These are phyloP conservation scores for Telenomus remus DNA, from an alignment of 1,140 invertebrate genomes.

Conservation along the genomic window DNA sequence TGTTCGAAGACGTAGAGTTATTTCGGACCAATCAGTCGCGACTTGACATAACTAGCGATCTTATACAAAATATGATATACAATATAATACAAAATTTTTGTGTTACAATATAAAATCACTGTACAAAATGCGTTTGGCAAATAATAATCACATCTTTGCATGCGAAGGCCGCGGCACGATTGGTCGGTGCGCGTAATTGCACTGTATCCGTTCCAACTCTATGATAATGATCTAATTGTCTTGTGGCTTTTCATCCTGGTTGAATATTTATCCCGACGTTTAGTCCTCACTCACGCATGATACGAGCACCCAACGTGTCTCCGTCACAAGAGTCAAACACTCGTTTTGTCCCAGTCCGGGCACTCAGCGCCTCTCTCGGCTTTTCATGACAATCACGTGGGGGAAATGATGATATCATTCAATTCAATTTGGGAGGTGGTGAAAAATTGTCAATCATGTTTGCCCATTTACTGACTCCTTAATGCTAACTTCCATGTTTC, in stretches of 20 bases:
- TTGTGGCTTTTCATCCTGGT: slow-evolving; percentile 15
- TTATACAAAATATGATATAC: too few species aligned
- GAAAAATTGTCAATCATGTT: too few species aligned
- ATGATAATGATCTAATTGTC: slow-evolving; percentile 15
- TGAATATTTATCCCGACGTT: slow-evolving; percentile 7
- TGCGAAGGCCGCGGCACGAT: not conserved
- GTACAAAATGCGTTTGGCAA: too few species aligned
- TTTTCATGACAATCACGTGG: not conserved
- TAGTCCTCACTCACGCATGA: slow-evolving; percentile 16
- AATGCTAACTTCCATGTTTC: too few species aligned
- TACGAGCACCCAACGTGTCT: not conserved
- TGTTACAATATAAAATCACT: too few species aligned
- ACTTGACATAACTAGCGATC: too few species aligned
- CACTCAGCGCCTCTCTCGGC: not conserved
- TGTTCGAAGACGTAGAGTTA: too few species aligned
- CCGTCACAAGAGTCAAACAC: not conserved
- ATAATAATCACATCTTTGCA: not conserved
- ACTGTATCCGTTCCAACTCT: slow-evolving; percentile 1
- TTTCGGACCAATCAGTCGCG: too few species aligned
- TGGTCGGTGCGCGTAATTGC: not conserved
- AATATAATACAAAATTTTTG: too few species aligned
- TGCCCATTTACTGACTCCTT: too few species aligned
- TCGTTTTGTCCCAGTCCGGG: not conserved
- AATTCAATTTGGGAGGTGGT: too few species aligned
- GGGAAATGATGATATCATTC: not conserved